Percentiles rank a stretch among this genome's conserved stretches.
These are phyloP conservation scores for Cerastoderma edule DNA, from an alignment of 2,888 invertebrate genomes.

Conservation along the genomic window DNA sequence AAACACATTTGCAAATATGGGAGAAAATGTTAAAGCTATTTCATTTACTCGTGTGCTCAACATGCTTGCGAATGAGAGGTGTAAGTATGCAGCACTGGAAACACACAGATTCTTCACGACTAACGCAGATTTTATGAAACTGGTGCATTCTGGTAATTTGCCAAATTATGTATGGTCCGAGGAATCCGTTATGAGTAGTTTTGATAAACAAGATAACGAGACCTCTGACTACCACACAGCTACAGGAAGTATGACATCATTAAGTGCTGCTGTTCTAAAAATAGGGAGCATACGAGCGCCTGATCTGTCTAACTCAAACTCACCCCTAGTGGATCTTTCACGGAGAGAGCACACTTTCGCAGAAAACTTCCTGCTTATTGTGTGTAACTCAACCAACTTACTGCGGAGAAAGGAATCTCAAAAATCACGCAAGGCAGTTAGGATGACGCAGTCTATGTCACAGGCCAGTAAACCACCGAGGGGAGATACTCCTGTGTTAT, in stretches of 20 bases:
- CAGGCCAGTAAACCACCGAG: constrained; percentile 58
- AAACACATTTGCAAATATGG: constrained; percentile 38
- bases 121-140: constrained; percentile 76
- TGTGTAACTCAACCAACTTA: constrained; percentile 81
- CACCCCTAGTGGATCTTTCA: constrained; percentile 79
- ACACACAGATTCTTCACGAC: constrained; percentile 81
- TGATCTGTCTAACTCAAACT: constrained; percentile 76
- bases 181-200: constrained; percentile 57
- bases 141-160: constrained; percentile 68
- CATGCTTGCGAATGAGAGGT: constrained; percentile 79
- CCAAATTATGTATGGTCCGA: constrained; percentile 76
- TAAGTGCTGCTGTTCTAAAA: constrained; percentile 75
- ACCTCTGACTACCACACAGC: constrained; percentile 78
- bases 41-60: constrained; percentile 79
- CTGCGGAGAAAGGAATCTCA: constrained; percentile 74
- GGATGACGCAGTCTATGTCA: constrained; percentile 45
- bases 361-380: constrained; percentile 80
- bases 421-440: constrained; percentile 45
- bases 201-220: constrained; percentile 59
- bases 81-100: constrained; percentile 79
- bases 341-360: constrained; percentile 80
- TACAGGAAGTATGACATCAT: constrained; percentile 75
- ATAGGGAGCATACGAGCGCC: constrained; percentile 77
- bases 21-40: constrained; percentile 72
- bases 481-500: constrained; percentile 75